Percentiles rank a stretch among this genome's conserved stretches.
Conservation (phyloP, 2,113 vertebrate species). For the Sitta europaea region DNA sequence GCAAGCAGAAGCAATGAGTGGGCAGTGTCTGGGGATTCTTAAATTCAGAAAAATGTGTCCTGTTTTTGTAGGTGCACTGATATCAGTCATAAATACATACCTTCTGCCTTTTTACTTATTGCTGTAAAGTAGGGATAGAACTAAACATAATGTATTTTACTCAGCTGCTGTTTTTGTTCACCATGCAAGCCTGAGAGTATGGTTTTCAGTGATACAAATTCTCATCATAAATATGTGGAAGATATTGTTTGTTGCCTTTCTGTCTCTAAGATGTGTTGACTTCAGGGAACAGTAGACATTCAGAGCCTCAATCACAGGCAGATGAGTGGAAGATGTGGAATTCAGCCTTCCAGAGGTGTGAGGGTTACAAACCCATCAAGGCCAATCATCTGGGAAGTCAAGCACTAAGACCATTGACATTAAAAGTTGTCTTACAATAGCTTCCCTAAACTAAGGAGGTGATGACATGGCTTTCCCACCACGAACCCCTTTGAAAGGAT, state of each 20-base stretch:
- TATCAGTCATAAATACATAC: not conserved
- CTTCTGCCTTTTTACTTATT: not conserved
- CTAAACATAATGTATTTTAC: not conserved
- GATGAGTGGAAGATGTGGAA: not conserved
- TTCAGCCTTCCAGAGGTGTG: not conserved
- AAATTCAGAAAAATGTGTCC: constrained; percentile 9
- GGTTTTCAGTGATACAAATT: not conserved
- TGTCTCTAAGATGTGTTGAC: not conserved
- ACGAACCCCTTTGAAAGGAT: not conserved
- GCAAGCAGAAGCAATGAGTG: constrained; percentile 1
- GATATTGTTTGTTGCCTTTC: not conserved
- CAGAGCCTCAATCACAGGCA: not conserved
- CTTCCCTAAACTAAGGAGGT: not conserved
- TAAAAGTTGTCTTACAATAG: not conserved
- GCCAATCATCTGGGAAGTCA: not conserved
- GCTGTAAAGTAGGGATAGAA: not conserved
- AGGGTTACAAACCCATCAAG: not conserved
- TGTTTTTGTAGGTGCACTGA: not conserved
- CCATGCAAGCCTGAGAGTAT: not conserved
- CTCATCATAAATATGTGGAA: not conserved
- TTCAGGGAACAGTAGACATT: not conserved
- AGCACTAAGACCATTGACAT: not conserved
- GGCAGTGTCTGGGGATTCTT: not conserved
- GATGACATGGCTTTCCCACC: not conserved
- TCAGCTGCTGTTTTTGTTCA: not conserved